phyloP scores from a whole-genome alignment of 2,888 invertebrate genomes.

The Pycnomerus fuliginosus region DNA sequence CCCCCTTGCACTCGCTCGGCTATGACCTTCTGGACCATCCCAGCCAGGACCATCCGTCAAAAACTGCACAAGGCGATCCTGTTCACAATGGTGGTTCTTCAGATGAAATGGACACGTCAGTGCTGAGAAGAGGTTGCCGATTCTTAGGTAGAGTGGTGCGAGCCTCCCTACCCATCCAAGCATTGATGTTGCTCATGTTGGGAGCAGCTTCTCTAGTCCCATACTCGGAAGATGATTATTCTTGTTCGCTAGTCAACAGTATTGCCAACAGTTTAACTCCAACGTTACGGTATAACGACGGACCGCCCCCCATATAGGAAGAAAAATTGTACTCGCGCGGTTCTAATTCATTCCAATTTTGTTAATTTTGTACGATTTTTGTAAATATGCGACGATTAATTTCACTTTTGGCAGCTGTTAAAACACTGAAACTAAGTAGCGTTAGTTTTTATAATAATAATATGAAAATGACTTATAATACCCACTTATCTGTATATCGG shows the following conservation, averaged over 20 bases:
- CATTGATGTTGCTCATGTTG: constrained; percentile 86
- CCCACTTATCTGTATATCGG: constrained; percentile 50
- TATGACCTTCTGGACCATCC: constrained; percentile 68
- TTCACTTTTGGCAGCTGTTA: not conserved
- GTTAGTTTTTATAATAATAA: not conserved
- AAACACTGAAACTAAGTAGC: not conserved
- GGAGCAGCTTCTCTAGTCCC: constrained; percentile 93
- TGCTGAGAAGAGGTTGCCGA: constrained; percentile 73
- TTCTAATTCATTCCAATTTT: constrained; percentile 28
- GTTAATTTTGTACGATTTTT: constrained; percentile 26
- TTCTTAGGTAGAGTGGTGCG: constrained; percentile 88
- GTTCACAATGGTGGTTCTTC: constrained; percentile 53
- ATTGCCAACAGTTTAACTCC: constrained; percentile 84
- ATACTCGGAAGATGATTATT: constrained; percentile 81
- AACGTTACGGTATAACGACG: constrained; percentile 86
- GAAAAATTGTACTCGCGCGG: constrained; percentile 5
- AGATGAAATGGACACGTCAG: constrained; percentile 62
- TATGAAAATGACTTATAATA: constrained; percentile 3
- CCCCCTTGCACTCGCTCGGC: constrained; percentile 54
- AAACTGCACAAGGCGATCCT: constrained; percentile 58
- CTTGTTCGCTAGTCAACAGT: constrained; percentile 81
- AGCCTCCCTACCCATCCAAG: constrained; percentile 92
- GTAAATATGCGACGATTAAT: constrained; percentile 28
- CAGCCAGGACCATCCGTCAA: constrained; percentile 58
- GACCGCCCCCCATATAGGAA: constrained; percentile 84